Evolutionary conservation across 2,797 vertebrate species (phyloP).

Genomic region (Alauda arvensis): DNA sequence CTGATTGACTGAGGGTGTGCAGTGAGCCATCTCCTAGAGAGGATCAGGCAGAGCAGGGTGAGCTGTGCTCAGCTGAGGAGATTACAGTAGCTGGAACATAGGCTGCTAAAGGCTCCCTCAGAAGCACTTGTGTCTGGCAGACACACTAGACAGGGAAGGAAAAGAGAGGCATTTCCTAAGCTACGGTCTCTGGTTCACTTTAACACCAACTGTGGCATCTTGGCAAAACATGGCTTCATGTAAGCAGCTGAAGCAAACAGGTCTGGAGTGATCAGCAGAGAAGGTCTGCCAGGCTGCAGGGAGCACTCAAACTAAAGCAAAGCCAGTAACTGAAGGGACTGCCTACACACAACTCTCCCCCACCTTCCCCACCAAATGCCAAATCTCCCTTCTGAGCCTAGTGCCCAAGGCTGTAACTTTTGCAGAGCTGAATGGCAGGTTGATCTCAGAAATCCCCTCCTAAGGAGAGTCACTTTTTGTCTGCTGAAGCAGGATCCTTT

Average conservation of each 20-base stretch:
- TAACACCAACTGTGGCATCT: neutral
- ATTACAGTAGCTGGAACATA: neutral
- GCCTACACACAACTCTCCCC: neutral
- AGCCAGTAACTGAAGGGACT: neutral
- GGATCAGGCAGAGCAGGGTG: neutral
- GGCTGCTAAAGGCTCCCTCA: neutral
- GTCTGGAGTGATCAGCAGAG: neutral
- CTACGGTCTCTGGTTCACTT: neutral
- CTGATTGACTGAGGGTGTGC: neutral
- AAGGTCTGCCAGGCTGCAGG: neutral
- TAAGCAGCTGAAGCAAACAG: constrained; percentile 19
- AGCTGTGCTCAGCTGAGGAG: neutral
- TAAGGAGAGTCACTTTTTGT: constrained; percentile 37
- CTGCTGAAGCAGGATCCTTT: constrained; percentile 51
- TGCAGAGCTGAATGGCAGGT: neutral
- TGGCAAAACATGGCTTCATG: neutral
- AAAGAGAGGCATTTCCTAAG: constrained; percentile 10
- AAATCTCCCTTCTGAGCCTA: neutral
- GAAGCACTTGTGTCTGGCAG: neutral
- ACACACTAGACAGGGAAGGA: neutral
- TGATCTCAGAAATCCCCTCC: neutral
- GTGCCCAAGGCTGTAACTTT: neutral
- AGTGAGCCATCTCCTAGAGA: rapidly evolving
- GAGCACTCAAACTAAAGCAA: constrained; percentile 18
- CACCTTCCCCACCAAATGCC: neutral